phyloP scores from a whole-genome alignment of 1,140 invertebrate species.

The Spodoptera litura region DNA sequence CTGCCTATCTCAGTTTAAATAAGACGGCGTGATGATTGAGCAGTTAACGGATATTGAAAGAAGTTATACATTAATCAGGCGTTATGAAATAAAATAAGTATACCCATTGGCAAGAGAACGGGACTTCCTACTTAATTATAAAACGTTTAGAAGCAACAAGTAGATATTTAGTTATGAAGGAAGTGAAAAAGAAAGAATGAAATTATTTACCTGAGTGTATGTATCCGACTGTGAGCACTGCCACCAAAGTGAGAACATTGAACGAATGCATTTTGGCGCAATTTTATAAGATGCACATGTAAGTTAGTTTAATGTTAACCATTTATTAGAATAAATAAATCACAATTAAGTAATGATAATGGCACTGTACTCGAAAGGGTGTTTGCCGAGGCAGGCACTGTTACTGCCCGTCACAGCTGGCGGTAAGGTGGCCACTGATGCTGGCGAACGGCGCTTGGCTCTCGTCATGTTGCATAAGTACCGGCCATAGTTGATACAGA shows the following conservation, averaged over 20 bases:
- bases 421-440: conserved; percentile 65
- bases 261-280: conserved; percentile 54
- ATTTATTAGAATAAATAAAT: conserved; percentile 44
- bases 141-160: background rate
- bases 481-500: conserved; percentile 77
- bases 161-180: background rate
- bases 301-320: background rate
- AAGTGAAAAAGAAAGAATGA: background rate
- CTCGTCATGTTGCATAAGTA: conserved; percentile 79
- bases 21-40: no score
- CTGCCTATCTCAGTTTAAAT: no score
- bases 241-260: conserved; percentile 59
- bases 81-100: no score
- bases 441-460: conserved; percentile 67
- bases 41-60: no score
- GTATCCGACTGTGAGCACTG: conserved; percentile 56
- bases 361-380: conserved; percentile 55
- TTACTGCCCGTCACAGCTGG: conserved; percentile 54
- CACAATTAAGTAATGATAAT: conserved; percentile 55
- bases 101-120: no score
- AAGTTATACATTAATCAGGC: no score
- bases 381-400: conserved; percentile 34
- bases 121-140: background rate
- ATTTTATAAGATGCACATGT: conserved; percentile 36
- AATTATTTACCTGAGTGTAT: conserved; percentile 62